Evolutionary conservation across 2,113 vertebrate genomes (phyloP).

Genomic region (Ptilorrhoa leucosticta): DNA sequence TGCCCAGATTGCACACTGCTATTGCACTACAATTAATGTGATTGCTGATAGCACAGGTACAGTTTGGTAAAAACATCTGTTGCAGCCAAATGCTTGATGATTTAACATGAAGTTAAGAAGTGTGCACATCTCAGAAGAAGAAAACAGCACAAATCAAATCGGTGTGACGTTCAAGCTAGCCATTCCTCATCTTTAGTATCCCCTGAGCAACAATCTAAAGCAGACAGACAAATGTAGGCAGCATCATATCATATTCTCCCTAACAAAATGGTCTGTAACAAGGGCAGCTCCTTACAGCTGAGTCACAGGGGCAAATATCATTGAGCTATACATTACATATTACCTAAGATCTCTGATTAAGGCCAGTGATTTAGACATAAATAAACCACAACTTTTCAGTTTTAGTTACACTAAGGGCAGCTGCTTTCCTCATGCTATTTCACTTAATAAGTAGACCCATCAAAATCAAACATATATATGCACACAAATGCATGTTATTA

Average conservation of each 20-base stretch:
- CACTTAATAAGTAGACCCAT: background rate
- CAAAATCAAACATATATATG: background rate
- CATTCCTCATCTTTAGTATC: background rate
- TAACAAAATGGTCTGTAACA: background rate
- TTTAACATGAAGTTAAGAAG: background rate
- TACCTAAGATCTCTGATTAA: background rate
- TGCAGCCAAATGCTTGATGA: background rate
- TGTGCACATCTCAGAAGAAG: background rate
- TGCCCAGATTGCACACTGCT: background rate
- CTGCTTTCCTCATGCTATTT: background rate
- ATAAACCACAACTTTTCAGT: background rate
- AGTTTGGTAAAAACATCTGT: background rate
- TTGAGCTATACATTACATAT: background rate
- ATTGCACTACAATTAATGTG: background rate
- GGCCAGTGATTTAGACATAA: background rate
- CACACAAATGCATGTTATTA: background rate
- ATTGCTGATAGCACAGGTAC: background rate
- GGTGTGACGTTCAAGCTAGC: background rate
- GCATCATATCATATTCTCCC: background rate
- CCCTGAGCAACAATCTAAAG: background rate
- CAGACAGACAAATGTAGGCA: background rate
- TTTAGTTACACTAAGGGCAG: background rate
- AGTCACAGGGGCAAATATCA: background rate
- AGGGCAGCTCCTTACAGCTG: background rate
- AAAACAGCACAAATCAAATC: background rate